Percentiles rank a stretch among this genome's conserved stretches.
phyloP scores from a whole-genome alignment of 2,797 vertebrate genomes.

The Thamnophis elegans region DNA sequence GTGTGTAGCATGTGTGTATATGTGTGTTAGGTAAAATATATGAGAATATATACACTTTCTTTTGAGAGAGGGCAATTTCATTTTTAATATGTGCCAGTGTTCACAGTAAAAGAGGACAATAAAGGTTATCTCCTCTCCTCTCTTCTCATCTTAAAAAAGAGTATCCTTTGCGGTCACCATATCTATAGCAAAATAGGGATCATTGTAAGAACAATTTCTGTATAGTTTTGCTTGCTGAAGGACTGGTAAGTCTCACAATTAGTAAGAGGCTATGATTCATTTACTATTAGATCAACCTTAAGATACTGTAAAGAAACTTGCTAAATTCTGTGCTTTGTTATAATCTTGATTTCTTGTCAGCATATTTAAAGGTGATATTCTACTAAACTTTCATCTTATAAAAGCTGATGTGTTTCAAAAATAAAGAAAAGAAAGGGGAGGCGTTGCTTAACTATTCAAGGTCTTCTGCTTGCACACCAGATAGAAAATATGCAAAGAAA shows the following conservation, averaged over 20 bases:
- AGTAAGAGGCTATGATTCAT: not conserved
- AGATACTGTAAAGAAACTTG: not conserved
- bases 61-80: not conserved
- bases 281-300: not conserved
- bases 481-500: not conserved
- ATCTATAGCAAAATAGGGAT: not conserved
- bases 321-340: not conserved
- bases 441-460: not conserved
- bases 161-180: not conserved
- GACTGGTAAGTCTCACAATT: not conserved
- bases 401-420: not conserved
- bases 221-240: not conserved
- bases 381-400: not conserved
- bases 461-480: not conserved
- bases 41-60: not conserved
- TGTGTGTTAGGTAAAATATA: not conserved
- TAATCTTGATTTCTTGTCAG: not conserved
- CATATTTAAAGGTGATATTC: not conserved
- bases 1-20: not conserved
- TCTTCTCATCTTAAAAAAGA: not conserved
- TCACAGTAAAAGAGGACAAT: not conserved
- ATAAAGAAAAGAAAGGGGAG: not conserved
- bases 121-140: not conserved
- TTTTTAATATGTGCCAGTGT: not conserved
- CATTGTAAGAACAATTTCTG: not conserved